Evolutionary conservation across 2,888 invertebrate genomes (phyloP), one percentile per base, ranked within the genome.

Genomic region (Drosophila melanosoma): DNA sequence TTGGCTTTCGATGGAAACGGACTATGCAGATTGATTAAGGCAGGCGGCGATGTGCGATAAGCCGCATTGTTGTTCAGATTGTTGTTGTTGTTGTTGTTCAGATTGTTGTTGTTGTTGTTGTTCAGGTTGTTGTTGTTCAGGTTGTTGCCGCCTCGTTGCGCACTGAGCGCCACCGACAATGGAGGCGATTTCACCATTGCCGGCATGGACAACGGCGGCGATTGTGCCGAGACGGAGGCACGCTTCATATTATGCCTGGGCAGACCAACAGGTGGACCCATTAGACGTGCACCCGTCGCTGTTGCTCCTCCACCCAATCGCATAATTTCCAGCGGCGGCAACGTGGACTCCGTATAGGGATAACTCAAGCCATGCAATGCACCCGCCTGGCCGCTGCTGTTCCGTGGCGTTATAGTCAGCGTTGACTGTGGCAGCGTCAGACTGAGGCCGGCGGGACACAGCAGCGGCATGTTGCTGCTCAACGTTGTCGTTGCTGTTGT

Each of bases 211-310:
- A 72, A 36, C 59, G 80, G 79, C 23, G 80, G 78, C 56, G 73
- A 68, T 40, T 63, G 69, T 8, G 71, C 52, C 2, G 45, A 7
- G 17, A 53, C 26, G 1, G 23, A 26, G 33, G 57, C 62, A 23
- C 80, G 79, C 82, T 94, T 94, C 17, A 93, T 93, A 15, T 56
- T 57, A 7, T 76, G 75, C 74, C 94, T 92, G 38, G 94, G 94
- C 77, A 94, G 78, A 1, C 94, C 94, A 45, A 94, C 94, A 3
- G 94, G 94, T 10, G 94, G 94, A 29, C 94, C 94, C 68, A 94
- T 94, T 4, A 94, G 94, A 63, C 94, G 87, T 17, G 48, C 33
- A 3, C 10, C 83, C 80, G 8, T 48, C 0, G 49, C 33, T 2
- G 36, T 36, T 6, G 54, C 58, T 26, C 36, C 49, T 11, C 88